Percentiles rank a stretch among this genome's conserved stretches.
Evolutionary conservation across 1,140 invertebrate genomes (phyloP).

Genomic region (Eulimnadia texana): DNA sequence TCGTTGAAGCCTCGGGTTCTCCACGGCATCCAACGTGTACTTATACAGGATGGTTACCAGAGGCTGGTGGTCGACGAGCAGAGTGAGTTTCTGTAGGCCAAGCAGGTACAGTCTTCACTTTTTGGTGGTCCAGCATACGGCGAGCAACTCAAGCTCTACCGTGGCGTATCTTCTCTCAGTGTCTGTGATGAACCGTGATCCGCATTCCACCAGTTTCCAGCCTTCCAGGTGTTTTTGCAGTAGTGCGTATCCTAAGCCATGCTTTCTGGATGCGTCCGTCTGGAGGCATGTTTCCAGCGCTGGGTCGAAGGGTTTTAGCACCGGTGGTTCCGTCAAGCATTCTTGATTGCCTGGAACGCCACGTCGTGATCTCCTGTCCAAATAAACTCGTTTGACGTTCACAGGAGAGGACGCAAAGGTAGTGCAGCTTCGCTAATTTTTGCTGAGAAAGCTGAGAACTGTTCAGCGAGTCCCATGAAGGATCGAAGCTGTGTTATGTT

Average conservation of each 20-base stretch:
- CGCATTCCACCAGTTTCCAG: conserved; percentile 18
- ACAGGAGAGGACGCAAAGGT: conserved; percentile 5
- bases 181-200: conserved; percentile 15
- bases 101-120: conserved; percentile 18
- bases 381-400: background rate
- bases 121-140: conserved; percentile 14
- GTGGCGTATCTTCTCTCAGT: conserved; percentile 18
- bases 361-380: conserved; percentile 13
- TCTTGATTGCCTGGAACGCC: conserved; percentile 7
- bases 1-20: conserved; percentile 16
- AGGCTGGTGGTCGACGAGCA: conserved; percentile 17
- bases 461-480: conserved; percentile 11
- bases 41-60: conserved; percentile 15
- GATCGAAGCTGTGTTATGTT: conserved; percentile 6
- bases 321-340: conserved; percentile 3
- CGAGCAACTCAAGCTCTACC: conserved; percentile 18
- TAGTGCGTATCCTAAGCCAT: conserved; percentile 15
- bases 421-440: background rate
- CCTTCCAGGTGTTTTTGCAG: conserved; percentile 9
- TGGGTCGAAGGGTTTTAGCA: conserved; percentile 14
- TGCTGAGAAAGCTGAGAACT: conserved; percentile 1
- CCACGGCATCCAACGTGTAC: background rate
- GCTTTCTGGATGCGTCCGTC: conserved; percentile 17
- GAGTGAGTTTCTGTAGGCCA: conserved; percentile 16
- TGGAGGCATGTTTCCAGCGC: conserved; percentile 11